Evolutionary conservation across 2,113 vertebrate genomes (phyloP).

Genomic region (Menidia beryllina): DNA sequence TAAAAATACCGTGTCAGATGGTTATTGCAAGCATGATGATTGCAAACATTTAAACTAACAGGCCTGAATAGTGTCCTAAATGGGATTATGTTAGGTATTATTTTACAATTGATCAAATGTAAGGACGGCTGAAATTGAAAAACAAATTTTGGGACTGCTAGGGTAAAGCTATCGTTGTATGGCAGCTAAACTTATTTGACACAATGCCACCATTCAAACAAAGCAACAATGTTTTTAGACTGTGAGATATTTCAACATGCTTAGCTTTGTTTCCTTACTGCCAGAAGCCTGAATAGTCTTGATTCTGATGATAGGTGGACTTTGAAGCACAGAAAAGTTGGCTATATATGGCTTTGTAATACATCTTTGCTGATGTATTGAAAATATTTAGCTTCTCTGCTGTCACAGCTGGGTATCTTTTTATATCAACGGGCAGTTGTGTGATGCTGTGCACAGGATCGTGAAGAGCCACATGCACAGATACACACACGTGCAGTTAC

Average conservation of each 20-base stretch:
- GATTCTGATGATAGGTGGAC: slow-evolving; percentile 37
- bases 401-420: slow-evolving; percentile 30
- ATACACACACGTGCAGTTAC: not conserved
- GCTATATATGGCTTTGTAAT: slow-evolving; percentile 23
- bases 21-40: no score
- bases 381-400: slow-evolving; percentile 36
- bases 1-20: no score
- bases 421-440: slow-evolving; percentile 32
- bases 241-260: not conserved
- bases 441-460: slow-evolving; percentile 28
- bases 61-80: not conserved
- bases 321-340: slow-evolving; percentile 51
- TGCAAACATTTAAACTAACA: not conserved
- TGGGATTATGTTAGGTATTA: not conserved
- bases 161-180: not conserved
- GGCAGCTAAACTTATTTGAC: not conserved
- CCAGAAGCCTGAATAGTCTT: not conserved
- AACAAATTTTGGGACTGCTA: not conserved
- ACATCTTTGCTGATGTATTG: slow-evolving; percentile 28
- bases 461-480: slow-evolving; percentile 1
- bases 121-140: not conserved
- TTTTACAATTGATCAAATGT: not conserved
- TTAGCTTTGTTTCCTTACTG: slow-evolving; percentile 10
- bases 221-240: slow-evolving; percentile 14
- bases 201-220: not conserved